Evolutionary conservation across 2,797 vertebrate species (phyloP), one percentile per base, ranked within the genome.

Genomic region (Jordanella pulchra): DNA sequence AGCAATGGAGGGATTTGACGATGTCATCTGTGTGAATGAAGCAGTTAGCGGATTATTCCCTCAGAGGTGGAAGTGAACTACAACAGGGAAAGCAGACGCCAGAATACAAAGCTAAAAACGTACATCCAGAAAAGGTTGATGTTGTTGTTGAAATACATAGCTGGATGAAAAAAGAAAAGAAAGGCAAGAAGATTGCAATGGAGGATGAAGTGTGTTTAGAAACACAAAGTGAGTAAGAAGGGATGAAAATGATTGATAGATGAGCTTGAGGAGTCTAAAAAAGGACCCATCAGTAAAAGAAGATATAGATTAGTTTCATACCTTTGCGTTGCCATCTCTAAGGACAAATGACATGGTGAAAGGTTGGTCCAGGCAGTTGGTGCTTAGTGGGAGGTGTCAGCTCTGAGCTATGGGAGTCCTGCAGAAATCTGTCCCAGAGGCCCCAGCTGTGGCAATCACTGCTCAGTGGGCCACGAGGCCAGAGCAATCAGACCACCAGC

Each of bases 1-100:
- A 87, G 93, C 89, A 81, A 88, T 77, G 82, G 81, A 91, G 84
- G 91, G 93, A 94, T 94, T 94, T 94, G 92, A 93, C 94, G 93
- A 95, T 94, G 94, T 94, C 93, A 94, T 92, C 90, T 89, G 87
- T 94, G 89, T 94, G 93, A 94, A 95, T 94, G 91, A 94, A 93
- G 83, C 92, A 91, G 94, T 95, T 94, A 93, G 93, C 87, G 86
- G 93, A 93, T 91, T 93, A 95, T 92, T 91, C 83, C 76, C 74
- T 87, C 75, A 42, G 48, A 93, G 93, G 89, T 90, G 89, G 92
- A 93, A 93, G 86, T 68, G 87, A 93, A 92, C 92, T 88, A 92
- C 93, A 93, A 88, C 91, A 93, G 91, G 90, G 85, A 89, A 91
- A 86, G 84, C 86, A 85, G 90, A 90, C 48, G 64, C 72, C 64